Evolutionary conservation across 1,140 invertebrate genomes (phyloP), one percentile per base, ranked within the genome.

Genomic region (Hypsibius dujardini): DNA sequence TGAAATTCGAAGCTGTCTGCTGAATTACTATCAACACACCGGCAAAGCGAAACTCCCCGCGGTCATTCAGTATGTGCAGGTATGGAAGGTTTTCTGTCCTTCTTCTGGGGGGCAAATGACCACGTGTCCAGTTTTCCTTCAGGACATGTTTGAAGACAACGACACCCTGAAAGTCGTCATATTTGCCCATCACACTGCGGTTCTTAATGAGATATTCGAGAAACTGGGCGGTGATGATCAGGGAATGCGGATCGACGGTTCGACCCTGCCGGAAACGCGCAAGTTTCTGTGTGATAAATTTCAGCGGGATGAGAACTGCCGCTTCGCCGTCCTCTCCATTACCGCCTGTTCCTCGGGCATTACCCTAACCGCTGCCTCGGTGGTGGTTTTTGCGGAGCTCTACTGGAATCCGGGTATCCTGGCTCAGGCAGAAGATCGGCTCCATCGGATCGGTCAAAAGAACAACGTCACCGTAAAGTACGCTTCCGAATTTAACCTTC

Each of bases 321-420:
- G 84, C 50, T 87, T 87, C 46, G 95, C 92, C 1, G 83, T 98
- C 71, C 81, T 98, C 28, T 95, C 92, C 2, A 88, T 98, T 69
- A 91, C 89, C 47, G 92, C 95, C 28, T 92, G 94, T 59, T 83
- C 90, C 1, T 93, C 93, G 73, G 77, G 77, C 59, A 85, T 97
- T 69, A 98, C 92, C 2, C 81, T 98, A 47, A 97, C 94, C 0
- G 88, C 93, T 1, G 92, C 95, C 1, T 83, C 85, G 71, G 80
- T 94, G 2, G 93, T 98, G 14, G 80, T 98, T 1, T 98, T 98
- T 83, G 91, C 93, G 0, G 95, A 98, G 82, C 81, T 98, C 67
- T 92, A 90, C 79, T 98, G 94, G 94, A 98, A 96, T 81, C 95
- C 95, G 40, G 95, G 92, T 75, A 47, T 70, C 46, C 46, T 70